Conservation (phyloP, 2,113 vertebrate species). For the Egretta garzetta region DNA sequence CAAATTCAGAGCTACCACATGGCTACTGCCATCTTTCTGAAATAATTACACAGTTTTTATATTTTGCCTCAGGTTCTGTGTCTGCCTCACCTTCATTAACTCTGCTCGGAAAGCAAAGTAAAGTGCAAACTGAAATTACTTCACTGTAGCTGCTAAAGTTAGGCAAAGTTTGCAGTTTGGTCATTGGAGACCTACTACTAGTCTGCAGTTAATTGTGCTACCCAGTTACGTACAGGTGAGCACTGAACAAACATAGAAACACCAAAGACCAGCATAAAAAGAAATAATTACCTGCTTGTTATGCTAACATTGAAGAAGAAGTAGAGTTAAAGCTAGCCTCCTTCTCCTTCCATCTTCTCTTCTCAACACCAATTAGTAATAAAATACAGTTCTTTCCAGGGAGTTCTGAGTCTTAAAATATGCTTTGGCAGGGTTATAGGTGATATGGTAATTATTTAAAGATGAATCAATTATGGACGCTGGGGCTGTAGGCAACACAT, state of each 20-base stretch:
- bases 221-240: background rate
- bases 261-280: background rate
- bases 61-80: background rate
- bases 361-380: constrained; percentile 26
- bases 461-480: constrained; percentile 46
- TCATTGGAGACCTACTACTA: background rate
- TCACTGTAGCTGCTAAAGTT: background rate
- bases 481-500: constrained; percentile 10
- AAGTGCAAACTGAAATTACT: background rate
- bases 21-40: background rate
- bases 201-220: background rate
- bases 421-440: constrained; percentile 45
- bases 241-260: background rate
- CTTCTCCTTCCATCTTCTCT: background rate
- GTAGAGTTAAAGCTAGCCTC: background rate
- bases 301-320: background rate
- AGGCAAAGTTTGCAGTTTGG: background rate
- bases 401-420: constrained; percentile 20
- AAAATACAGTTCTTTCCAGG: background rate
- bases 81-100: background rate
- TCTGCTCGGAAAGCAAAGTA: background rate
- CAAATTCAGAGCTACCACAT: background rate
- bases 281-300: background rate
- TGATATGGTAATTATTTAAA: constrained; percentile 56
- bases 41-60: background rate